These are phyloP conservation scores for Apostichopus californicus DNA, from an alignment of 35 echinoderm and acorn worm genomes.

Conservation along the genomic window DNA sequence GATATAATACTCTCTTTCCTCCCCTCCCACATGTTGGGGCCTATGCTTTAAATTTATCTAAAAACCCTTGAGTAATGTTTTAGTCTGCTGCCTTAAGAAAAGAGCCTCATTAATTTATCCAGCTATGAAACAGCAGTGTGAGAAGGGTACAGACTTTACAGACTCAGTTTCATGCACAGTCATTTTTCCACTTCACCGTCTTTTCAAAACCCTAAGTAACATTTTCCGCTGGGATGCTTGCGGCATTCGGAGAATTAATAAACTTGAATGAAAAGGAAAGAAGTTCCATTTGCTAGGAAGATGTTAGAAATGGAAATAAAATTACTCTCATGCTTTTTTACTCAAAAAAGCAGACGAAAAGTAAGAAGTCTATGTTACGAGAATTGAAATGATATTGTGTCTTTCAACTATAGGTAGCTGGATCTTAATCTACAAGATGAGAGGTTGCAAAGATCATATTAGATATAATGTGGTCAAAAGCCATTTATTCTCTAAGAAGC, in stretches of 20 bases:
- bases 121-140: neutral
- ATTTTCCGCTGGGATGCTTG: neutral
- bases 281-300: neutral
- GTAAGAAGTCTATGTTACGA: neutral
- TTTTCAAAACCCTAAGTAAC: neutral
- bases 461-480: no score
- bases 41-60: neutral
- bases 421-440: no score
- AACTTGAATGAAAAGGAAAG: slow-evolving; percentile 8
- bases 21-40: neutral
- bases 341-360: neutral
- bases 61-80: neutral
- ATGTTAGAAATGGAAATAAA: neutral
- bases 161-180: neutral
- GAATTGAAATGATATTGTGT: neutral
- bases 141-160: neutral
- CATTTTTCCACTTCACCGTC: neutral
- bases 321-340: neutral
- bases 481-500: no score
- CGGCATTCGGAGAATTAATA: neutral
- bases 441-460: no score
- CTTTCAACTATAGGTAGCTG: no score
- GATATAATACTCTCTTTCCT: neutral
- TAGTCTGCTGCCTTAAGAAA: neutral
- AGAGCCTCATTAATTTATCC: neutral